These are phyloP conservation scores for Molossus molossus DNA, from an alignment of 2,797 vertebrate species.

Conservation along the genomic window DNA sequence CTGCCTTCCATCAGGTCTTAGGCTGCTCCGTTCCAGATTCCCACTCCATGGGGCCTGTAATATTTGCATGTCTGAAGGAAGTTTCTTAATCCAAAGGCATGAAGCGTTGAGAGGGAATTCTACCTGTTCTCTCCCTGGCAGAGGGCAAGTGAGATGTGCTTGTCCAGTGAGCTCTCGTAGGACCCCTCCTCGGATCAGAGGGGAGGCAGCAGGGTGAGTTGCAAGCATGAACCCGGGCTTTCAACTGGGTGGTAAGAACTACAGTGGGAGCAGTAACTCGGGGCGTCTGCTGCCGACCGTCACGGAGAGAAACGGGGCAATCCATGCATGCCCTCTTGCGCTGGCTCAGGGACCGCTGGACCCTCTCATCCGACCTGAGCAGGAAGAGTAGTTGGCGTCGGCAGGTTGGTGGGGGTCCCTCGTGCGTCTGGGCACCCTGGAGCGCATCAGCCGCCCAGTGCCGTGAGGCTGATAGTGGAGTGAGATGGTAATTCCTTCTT, in stretches of 20 bases:
- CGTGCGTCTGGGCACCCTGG: rapidly evolving
- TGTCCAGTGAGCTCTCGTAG: background rate
- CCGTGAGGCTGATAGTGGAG: background rate
- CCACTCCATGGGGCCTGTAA: background rate
- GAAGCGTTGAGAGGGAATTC: background rate
- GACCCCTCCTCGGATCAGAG: rapidly evolving
- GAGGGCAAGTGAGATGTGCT: background rate
- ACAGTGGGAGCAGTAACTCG: rapidly evolving
- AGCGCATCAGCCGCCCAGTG: rapidly evolving
- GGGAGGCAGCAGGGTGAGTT: background rate
- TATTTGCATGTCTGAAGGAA: conserved; percentile 29
- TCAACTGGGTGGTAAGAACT: background rate
- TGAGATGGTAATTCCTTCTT: background rate
- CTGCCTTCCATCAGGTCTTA: background rate
- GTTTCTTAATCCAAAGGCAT: conserved; percentile 46
- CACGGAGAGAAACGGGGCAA: conserved; percentile 27
- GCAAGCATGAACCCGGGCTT: background rate
- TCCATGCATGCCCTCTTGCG: background rate
- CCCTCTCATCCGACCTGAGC: background rate
- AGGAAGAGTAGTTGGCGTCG: background rate
- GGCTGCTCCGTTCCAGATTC: background rate
- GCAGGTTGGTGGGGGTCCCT: background rate
- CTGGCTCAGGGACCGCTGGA: background rate
- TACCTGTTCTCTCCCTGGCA: background rate
- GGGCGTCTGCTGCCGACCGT: background rate